Evolutionary conservation across 2,113 vertebrate species (phyloP), one percentile per base, ranked within the genome.

Genomic region (Murina feae): DNA sequence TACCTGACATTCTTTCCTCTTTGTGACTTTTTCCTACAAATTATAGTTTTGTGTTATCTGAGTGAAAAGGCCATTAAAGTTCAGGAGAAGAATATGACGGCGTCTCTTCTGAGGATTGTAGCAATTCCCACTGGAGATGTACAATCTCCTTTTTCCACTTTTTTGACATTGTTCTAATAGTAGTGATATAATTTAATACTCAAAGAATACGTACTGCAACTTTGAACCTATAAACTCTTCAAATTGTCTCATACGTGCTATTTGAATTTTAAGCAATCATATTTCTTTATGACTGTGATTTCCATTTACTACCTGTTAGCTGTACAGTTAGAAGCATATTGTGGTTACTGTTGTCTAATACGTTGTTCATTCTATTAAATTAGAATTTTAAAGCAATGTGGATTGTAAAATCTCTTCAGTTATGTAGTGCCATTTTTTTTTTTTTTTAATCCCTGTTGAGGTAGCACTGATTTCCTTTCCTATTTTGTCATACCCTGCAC

Each of bases 1-100:
- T 92, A 93, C n/a, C 86, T 97, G 94, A 76, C 89, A 95, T 78
- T 81, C 83, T 97, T 96, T 55, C 53, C 88, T 96, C 95, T 93
- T 53, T 75, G 21, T 94, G 83, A 91, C 86, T 97, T 94, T 75
- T 72, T 94, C 23, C 37, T 96, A 85, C 94, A 98, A 97, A 93
- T 97, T 96, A 89, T 66, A 96, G 32, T 97, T 76, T 68, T 75
- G 12, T 89, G 4, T 95, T 94, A 85, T 44, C 63, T 96, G 42
- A 91, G 35, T 94, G 86, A 91, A 96, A 97, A 95, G 82, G 71
- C 79, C 63, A 0, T 96, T 97, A 91, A 20, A 84, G 25, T 95
- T 94, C 17, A 82, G 39, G 81, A 44, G 89, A 94, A 65, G 28
- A 97, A 95, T 92, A 69, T 25, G 35, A 94, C 82, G 95, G 25